phyloP scores from a whole-genome alignment of 1,140 invertebrate species.

The Contarinia nasturtii region DNA sequence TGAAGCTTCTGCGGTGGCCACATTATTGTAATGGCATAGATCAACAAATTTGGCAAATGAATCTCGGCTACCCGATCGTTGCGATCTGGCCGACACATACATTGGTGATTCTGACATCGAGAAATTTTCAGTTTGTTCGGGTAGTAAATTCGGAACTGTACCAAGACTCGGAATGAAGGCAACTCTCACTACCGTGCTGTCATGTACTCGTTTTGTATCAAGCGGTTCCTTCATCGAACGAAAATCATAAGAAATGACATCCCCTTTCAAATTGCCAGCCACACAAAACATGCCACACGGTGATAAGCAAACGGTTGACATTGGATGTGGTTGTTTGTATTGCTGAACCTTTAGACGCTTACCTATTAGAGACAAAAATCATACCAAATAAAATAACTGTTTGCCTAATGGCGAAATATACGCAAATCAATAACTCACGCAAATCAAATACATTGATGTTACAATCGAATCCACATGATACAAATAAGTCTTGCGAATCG shows the following conservation, averaged over 20 bases:
- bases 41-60: too few relatives aligned
- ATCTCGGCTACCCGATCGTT: too few relatives aligned
- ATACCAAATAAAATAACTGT: too few relatives aligned
- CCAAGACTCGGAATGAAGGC: conserved; percentile 14
- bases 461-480: conserved; percentile 21
- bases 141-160: too few relatives aligned
- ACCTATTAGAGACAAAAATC: too few relatives aligned
- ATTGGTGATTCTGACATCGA: too few relatives aligned
- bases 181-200: conserved; percentile 12
- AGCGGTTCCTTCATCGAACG: conserved; percentile 9
- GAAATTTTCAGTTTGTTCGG: too few relatives aligned
- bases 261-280: conserved; percentile 20
- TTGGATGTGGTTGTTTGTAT: conserved; percentile 11
- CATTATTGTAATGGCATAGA: too few relatives aligned
- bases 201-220: conserved; percentile 11
- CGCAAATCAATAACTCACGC: too few relatives aligned
- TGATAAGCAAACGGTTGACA: conserved; percentile 15
- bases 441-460: conserved; percentile 21
- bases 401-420: too few relatives aligned
- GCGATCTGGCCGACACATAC: too few relatives aligned
- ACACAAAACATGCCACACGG: conserved; percentile 20
- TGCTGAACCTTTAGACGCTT: conserved; percentile 10
- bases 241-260: conserved; percentile 20
- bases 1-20: too few relatives aligned
- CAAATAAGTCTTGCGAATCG: conserved; percentile 11